Base-by-base conservation (phyloP, 1,140 invertebrate species). In the Argopecten irradians region DNA sequence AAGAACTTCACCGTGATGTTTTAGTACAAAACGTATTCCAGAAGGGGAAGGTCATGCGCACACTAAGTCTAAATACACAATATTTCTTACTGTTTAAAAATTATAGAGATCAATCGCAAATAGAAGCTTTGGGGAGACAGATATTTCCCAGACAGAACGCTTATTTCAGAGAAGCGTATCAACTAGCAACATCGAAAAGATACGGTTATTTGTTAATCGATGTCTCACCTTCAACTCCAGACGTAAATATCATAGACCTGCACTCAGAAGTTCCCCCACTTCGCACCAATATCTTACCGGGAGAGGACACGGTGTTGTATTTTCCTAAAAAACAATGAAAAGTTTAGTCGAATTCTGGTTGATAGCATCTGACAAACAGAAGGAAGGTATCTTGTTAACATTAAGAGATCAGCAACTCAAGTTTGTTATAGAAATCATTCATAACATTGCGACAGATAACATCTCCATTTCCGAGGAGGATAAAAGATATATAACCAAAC, bases 301-400 rank as follows among this genome's bases (percentile, higher is more conserved):
- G 36, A 84, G 28, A 87, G 83, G 87, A 87, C 41, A 83, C 87
- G n/a, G 84, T 87, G n/a, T n/a, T n/a, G n/a, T n/a, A n/a, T n/a
- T n/a, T n/a, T n/a, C n/a, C n/a, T n/a, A n/a, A n/a, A n/a, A n/a
- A n/a, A n/a, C n/a, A n/a, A n/a, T n/a, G n/a, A n/a, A n/a, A n/a
- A n/a, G n/a, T n/a, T n/a, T n/a, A n/a, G n/a, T n/a, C n/a, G n/a
- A 28, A 35, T 88, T 39, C 36, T 39, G 36, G 36, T 39, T 39
- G 36, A 39, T 39, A 39, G 36, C 36, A 39, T 39, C 36, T 5
- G 36, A 39, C 36, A 39, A 39, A 39, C 36, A 39, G 36, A 39
- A 39, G 36, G 13, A 39, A 39, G 36, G 36, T 13, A 39, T 39
- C 5, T 39, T 39, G 36, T 39, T 39, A 13, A 39, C 36, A 8